Evolutionary conservation across 2,888 invertebrate genomes (phyloP).

Genomic region (Pristionchus mayeri): DNA sequence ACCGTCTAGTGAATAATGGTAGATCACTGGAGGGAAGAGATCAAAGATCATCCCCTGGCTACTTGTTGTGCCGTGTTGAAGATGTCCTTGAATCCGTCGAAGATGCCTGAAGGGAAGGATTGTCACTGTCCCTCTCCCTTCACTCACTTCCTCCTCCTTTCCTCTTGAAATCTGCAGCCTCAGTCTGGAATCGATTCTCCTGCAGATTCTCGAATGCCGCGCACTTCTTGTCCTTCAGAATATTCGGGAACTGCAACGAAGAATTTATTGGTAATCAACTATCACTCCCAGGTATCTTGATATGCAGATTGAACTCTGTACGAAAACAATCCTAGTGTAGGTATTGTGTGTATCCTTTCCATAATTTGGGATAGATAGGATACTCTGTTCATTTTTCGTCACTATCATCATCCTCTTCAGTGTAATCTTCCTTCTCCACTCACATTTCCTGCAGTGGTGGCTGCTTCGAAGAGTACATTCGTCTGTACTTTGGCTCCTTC

Average conservation of each 20-base stretch:
- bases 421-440: neutral
- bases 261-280: neutral
- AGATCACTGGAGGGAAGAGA: neutral
- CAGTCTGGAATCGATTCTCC: constrained; percentile 73
- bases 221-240: constrained; percentile 76
- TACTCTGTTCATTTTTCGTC: no score
- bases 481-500: constrained; percentile 75
- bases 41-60: neutral
- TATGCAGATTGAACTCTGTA: no score
- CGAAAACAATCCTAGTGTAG: no score
- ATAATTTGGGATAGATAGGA: no score
- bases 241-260: constrained; percentile 71
- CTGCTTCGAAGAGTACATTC: constrained; percentile 74
- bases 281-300: no score
- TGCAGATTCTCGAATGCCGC: constrained; percentile 72
- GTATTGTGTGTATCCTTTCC: no score
- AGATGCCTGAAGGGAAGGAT: constrained; percentile 37
- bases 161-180: constrained; percentile 71
- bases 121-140: neutral
- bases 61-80: constrained; percentile 58
- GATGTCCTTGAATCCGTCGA: constrained; percentile 62
- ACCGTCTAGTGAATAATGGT: neutral
- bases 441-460: constrained; percentile 73
- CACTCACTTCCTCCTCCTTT: constrained; percentile 62
- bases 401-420: no score